Percentiles rank a stretch among this genome's conserved stretches.
Evolutionary conservation across 2,888 invertebrate genomes (phyloP).

Genomic region (Anarsia innoxiella): DNA sequence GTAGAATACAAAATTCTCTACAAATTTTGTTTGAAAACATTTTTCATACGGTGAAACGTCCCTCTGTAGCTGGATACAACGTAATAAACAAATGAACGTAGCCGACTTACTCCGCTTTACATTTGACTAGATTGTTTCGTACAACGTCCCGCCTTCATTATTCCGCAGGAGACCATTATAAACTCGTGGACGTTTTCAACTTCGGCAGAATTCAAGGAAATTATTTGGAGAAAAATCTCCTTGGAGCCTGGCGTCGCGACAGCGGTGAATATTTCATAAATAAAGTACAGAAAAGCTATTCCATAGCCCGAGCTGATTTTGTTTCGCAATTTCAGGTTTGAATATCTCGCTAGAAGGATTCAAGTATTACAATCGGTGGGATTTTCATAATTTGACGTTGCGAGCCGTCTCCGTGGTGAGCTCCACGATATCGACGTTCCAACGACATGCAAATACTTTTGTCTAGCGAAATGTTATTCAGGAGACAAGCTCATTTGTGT

Average conservation of each 20-base stretch:
- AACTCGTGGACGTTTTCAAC: conserved; percentile 48
- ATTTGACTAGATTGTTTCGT: conserved; percentile 7
- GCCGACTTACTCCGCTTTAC: too few relatives aligned
- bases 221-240: conserved; percentile 30
- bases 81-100: too few relatives aligned
- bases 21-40: too few relatives aligned
- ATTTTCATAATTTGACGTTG: conserved; percentile 59
- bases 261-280: conserved; percentile 26
- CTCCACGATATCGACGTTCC: conserved; percentile 10
- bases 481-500: neutral
- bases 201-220: conserved; percentile 60
- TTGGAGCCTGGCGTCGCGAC: conserved; percentile 38
- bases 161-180: conserved; percentile 33
- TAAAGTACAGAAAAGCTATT: conserved; percentile 4
- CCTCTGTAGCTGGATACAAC: too few relatives aligned
- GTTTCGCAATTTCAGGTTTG: conserved; percentile 36
- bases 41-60: too few relatives aligned
- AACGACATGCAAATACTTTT: conserved; percentile 6
- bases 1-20: too few relatives aligned
- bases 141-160: conserved; percentile 9
- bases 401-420: conserved; percentile 55
- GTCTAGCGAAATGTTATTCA: neutral
- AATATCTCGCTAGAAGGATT: conserved; percentile 33
- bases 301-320: neutral
- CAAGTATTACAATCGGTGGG: conserved; percentile 59